Conservation (phyloP, 2,888 invertebrate species). For the Labia minor region DNA sequence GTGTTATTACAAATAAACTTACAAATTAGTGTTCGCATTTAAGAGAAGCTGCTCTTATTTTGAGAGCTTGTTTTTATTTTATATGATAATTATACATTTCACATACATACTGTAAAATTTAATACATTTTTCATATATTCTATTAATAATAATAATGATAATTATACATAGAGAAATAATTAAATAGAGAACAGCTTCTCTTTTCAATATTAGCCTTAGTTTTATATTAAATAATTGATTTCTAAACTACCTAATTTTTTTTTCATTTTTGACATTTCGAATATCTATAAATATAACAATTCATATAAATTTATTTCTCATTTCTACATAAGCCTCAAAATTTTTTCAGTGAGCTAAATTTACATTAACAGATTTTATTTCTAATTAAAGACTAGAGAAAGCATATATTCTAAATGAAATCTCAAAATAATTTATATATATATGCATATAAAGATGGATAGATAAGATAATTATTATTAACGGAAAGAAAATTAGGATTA, state of each 20-base stretch:
- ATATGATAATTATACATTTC: too few species aligned
- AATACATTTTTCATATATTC: not conserved
- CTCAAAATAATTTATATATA: not conserved
- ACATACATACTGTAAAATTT: not conserved
- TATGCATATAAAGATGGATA: too few species aligned
- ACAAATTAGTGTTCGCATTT: constrained; percentile 13
- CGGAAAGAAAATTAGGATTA: too few species aligned
- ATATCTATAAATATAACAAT: constrained; percentile 13
- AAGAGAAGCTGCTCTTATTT: constrained; percentile 2
- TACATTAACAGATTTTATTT: not conserved
- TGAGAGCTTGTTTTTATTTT: not conserved
- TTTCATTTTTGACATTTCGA: not conserved
- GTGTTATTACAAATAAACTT: constrained; percentile 13
- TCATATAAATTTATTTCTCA: constrained; percentile 7
- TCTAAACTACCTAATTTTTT: not conserved
- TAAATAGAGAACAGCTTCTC: constrained; percentile 4
- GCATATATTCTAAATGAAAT: not conserved
- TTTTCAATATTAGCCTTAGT: not conserved
- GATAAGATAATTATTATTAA: too few species aligned
- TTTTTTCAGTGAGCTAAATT: not conserved
- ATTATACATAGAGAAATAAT: not conserved
- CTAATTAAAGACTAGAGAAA: constrained; percentile 19
- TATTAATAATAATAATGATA: too few species aligned
- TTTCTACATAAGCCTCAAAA: constrained; percentile 1
- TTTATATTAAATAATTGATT: constrained; percentile 3